Evolutionary conservation across 2,888 invertebrate species (phyloP).

Genomic region (Ormyrus pomaceus): DNA sequence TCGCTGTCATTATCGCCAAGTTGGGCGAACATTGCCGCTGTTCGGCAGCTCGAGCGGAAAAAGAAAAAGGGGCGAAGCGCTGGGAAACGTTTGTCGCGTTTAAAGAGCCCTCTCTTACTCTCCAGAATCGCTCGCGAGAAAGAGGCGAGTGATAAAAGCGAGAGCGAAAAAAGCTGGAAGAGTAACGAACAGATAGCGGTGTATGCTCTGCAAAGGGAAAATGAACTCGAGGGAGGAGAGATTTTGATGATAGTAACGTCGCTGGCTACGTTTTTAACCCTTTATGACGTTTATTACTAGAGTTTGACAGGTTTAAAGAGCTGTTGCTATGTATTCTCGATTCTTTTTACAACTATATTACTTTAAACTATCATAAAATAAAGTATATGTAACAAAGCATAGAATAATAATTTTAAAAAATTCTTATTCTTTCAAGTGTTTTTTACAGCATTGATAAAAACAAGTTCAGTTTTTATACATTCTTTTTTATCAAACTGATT

Average conservation of each 20-base stretch:
- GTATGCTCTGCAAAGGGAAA: conserved; percentile 9
- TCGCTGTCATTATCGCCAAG: conserved; percentile 54
- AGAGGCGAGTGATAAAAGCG: conserved; percentile 23
- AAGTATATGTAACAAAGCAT: too few relatives aligned
- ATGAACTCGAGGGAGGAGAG: conserved; percentile 14
- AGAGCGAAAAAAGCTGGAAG: background rate
- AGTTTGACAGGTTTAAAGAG: background rate
- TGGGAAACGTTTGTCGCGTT: conserved; percentile 36
- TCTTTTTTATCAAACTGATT: too few relatives aligned
- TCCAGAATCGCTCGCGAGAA: conserved; percentile 22
- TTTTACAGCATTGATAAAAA: too few relatives aligned
- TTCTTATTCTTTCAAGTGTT: too few relatives aligned
- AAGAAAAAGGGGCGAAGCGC: conserved; percentile 3
- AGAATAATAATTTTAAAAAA: too few relatives aligned
- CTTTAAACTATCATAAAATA: too few relatives aligned
- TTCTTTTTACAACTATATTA: too few relatives aligned
- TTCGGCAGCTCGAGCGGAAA: conserved; percentile 42
- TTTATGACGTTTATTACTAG: conserved; percentile 2
- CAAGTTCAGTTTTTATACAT: too few relatives aligned
- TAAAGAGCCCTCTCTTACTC: conserved; percentile 37
- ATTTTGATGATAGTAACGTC: conserved; percentile 29
- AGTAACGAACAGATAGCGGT: conserved; percentile 1
- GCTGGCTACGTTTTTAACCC: conserved; percentile 14
- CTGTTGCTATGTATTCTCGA: too few relatives aligned
- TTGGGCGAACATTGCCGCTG: background rate